These are phyloP conservation scores for Thera britannica DNA, from an alignment of 2,888 invertebrate genomes.

Conservation along the genomic window DNA sequence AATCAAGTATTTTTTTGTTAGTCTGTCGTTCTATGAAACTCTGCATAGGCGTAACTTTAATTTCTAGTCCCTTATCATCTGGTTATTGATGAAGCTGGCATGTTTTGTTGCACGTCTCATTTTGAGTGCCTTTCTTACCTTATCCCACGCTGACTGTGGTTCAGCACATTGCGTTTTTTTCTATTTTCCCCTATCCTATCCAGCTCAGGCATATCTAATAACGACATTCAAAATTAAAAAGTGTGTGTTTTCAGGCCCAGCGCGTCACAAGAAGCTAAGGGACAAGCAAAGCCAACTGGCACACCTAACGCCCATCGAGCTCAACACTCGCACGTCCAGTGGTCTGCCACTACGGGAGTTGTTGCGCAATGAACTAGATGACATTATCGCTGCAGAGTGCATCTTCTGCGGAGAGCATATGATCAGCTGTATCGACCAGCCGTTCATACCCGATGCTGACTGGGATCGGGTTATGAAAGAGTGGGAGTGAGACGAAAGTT, in stretches of 20 bases:
- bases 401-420: constrained; percentile 96
- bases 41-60: no score
- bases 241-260: constrained; percentile 68
- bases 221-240: no score
- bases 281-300: constrained; percentile 87
- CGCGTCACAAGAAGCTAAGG: constrained; percentile 85
- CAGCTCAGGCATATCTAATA: no score
- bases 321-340: constrained; percentile 70
- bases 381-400: constrained; percentile 95
- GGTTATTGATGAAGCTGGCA: no score
- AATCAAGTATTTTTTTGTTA: no score
- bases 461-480: constrained; percentile 93
- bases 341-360: constrained; percentile 86
- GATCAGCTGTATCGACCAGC: constrained; percentile 95
- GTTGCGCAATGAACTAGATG: constrained; percentile 93
- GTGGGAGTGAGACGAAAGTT: constrained; percentile 88
- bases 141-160: no score
- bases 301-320: constrained; percentile 76
- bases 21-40: no score
- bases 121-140: no score
- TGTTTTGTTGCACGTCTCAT: no score
- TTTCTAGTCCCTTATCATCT: no score
- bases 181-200: no score
- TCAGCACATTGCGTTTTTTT: no score
- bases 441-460: constrained; percentile 93